Evolutionary conservation across 2,888 invertebrate genomes (phyloP).

Genomic region (Xylophagus ater): DNA sequence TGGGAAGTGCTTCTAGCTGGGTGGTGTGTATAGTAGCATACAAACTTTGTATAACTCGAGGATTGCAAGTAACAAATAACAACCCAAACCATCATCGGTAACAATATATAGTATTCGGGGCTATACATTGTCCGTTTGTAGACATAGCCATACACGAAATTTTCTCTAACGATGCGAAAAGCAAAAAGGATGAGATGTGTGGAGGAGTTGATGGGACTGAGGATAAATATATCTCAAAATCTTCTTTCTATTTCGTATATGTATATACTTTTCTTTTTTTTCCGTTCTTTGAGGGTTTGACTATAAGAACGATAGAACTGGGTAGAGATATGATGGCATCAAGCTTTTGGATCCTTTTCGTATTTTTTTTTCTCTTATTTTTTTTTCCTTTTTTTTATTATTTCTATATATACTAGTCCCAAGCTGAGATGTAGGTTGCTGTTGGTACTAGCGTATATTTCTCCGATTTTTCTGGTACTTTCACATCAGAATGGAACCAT

Average conservation of each 20-base stretch:
- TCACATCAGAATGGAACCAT: slow-evolving; percentile 11
- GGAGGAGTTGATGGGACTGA: slow-evolving; percentile 9
- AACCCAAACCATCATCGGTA: slow-evolving; percentile 5
- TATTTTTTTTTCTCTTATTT: background rate
- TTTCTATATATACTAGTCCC: background rate
- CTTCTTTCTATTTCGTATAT: slow-evolving; percentile 13
- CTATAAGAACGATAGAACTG: too few species aligned
- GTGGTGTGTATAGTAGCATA: slow-evolving; percentile 4
- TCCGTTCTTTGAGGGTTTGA: slow-evolving; percentile 8
- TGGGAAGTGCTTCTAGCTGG: too few species aligned
- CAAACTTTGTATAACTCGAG: slow-evolving; percentile 9
- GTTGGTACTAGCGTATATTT: slow-evolving; percentile 21
- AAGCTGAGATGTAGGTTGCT: slow-evolving; percentile 19
- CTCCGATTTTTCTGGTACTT: slow-evolving; percentile 14
- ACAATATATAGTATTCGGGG: too few species aligned
- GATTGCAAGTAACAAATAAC: slow-evolving; percentile 13
- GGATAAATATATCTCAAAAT: slow-evolving; percentile 12
- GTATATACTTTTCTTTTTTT: background rate
- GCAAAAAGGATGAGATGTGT: too few species aligned
- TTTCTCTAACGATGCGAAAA: too few species aligned
- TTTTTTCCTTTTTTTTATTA: background rate
- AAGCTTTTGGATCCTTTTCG: slow-evolving; percentile 7
- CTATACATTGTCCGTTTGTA: too few species aligned
- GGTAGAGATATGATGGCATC: slow-evolving; percentile 8
- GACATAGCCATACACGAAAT: slow-evolving; percentile 8